These are phyloP conservation scores for Dysidea cf. avara DNA, from an alignment of 37 sponge, comb jelly and placozoan genomes.

Conservation along the genomic window DNA sequence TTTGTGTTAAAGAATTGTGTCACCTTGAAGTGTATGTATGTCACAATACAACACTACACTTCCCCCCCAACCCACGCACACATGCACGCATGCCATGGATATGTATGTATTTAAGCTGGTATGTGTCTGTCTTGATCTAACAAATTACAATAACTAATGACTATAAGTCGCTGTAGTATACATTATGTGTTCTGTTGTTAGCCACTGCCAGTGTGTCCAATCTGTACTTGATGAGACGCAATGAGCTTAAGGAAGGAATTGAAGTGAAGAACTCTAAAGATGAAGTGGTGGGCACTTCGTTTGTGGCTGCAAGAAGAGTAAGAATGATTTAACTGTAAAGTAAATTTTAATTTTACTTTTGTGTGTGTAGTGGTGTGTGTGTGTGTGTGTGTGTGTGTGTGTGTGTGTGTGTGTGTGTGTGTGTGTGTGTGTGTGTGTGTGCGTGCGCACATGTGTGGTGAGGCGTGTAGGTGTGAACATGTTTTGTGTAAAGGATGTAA, in stretches of 20 bases:
- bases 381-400: not conserved
- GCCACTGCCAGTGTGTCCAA: slow-evolving; percentile 76
- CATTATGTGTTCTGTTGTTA: no score
- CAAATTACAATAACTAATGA: not conserved
- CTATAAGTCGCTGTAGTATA: no score
- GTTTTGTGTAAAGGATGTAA: no score
- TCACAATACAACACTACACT: no score
- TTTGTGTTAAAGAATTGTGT: no score
- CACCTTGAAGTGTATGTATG: no score
- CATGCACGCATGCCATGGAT: no score
- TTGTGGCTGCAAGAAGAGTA: slow-evolving; percentile 65
- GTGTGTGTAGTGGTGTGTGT: no score
- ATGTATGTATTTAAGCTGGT: not conserved
- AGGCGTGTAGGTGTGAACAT: no score
- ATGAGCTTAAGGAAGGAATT: slow-evolving; percentile 81
- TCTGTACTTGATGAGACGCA: slow-evolving; percentile 77
- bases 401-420: slow-evolving; percentile 3
- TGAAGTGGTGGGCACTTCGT: slow-evolving; percentile 65
- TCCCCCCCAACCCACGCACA: no score
- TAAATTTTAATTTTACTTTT: not conserved
- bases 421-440: slow-evolving; percentile 4
- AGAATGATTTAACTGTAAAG: not conserved
- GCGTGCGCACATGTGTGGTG: no score
- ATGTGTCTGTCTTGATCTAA: not conserved
- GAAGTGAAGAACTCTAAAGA: slow-evolving; percentile 68